Conservation (phyloP, 2,113 vertebrate genomes). For the Formicarius rufipectus region DNA sequence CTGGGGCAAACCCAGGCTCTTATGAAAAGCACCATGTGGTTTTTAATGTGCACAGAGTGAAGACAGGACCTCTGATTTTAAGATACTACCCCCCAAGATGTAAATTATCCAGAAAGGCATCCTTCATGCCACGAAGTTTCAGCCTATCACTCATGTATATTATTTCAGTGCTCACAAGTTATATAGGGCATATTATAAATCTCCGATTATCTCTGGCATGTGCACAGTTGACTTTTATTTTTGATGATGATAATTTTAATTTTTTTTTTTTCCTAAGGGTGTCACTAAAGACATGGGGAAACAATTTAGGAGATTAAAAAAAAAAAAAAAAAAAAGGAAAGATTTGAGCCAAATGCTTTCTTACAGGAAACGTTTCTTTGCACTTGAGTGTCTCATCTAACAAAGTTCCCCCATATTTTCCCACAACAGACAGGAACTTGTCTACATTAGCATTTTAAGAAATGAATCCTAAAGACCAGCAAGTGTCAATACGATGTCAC, state of each 20-base stretch:
- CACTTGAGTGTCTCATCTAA: conserved; percentile 47
- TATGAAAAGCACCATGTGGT: conserved; percentile 35
- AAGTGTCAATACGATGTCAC: conserved; percentile 33
- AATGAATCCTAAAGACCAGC: conserved; percentile 29
- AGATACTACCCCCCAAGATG: conserved; percentile 44
- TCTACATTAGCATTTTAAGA: conserved; percentile 56
- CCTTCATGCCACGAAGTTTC: conserved; percentile 26
- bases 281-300: conserved; percentile 49
- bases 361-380: conserved; percentile 64
- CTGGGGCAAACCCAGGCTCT: not conserved
- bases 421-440: conserved; percentile 54
- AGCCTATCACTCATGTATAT: conserved; percentile 18
- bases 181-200: conserved; percentile 15
- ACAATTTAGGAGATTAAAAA: conserved; percentile 35
- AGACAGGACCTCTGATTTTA: conserved; percentile 56
- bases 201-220: conserved; percentile 38
- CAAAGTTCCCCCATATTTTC: conserved; percentile 46
- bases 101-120: conserved; percentile 66
- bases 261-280: not conserved
- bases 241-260: conserved; percentile 12
- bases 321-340: not conserved
- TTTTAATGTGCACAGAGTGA: conserved; percentile 24
- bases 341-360: conserved; percentile 45
- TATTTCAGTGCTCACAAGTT: conserved; percentile 36
- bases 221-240: conserved; percentile 40